Percentiles rank a stretch among this genome's conserved stretches.
Evolutionary conservation across 2,888 invertebrate genomes (phyloP).

Genomic region (Chrysolina haemoptera): DNA sequence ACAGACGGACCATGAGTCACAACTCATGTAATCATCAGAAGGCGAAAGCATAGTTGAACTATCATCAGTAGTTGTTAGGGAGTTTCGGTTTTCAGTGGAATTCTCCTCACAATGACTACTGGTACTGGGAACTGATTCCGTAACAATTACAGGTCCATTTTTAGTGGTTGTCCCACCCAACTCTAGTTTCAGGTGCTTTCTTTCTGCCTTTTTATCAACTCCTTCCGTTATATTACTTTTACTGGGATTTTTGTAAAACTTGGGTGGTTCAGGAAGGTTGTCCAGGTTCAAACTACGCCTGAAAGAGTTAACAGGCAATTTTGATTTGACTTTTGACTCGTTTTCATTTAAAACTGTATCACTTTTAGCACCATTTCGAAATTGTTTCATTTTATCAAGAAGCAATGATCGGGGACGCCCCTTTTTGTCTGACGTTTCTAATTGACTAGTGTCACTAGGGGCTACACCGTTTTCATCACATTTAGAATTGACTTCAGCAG

Average conservation of each 20-base stretch:
- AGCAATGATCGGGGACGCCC: constrained; percentile 73
- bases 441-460: constrained; percentile 50
- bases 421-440: constrained; percentile 66
- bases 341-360: constrained; percentile 60
- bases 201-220: constrained; percentile 59
- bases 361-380: constrained; percentile 70
- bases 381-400: constrained; percentile 73
- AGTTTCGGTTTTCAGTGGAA: constrained; percentile 50
- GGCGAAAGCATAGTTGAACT: constrained; percentile 73
- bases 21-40: constrained; percentile 73
- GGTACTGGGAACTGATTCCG: constrained; percentile 39
- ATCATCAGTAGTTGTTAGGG: constrained; percentile 64
- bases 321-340: constrained; percentile 61
- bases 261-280: constrained; percentile 58
- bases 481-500: constrained; percentile 44
- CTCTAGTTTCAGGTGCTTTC: constrained; percentile 76
- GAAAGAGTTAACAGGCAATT: constrained; percentile 65
- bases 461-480: constrained; percentile 36
- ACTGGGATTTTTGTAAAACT: constrained; percentile 50
- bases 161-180: constrained; percentile 68
- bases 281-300: constrained; percentile 67
- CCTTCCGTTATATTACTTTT: constrained; percentile 44
- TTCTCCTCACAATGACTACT: constrained; percentile 48
- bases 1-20: constrained; percentile 79
- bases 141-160: constrained; percentile 43